Conservation (phyloP, 1,140 invertebrate genomes). For the Leptopilina clavipes region DNA sequence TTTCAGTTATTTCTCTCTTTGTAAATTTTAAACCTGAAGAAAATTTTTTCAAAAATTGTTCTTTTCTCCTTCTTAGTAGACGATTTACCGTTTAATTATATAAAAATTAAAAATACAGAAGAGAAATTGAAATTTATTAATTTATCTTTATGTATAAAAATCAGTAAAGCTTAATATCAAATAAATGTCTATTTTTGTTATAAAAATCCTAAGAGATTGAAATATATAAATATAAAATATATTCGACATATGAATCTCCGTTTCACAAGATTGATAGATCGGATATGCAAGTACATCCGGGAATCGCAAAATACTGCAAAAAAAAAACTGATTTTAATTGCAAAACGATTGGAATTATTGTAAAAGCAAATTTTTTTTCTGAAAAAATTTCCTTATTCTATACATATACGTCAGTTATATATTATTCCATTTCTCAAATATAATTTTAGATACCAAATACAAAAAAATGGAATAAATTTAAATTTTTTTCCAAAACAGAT, state of each 20-base stretch:
- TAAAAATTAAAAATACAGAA: no score
- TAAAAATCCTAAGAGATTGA: no score
- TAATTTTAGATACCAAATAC: no score
- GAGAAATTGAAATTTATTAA: no score
- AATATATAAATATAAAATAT: background rate
- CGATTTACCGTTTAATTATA: no score
- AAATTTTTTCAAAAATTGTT: no score
- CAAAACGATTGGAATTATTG: background rate
- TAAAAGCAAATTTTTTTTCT: conserved; percentile 8
- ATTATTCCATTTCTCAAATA: background rate
- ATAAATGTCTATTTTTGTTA: no score
- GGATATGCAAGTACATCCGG: conserved; percentile 29
- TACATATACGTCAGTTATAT: background rate
- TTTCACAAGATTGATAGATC: conserved; percentile 12
- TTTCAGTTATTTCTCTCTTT: no score
- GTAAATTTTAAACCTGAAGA: no score
- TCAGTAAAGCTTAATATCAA: background rate
- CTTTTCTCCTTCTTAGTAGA: no score
- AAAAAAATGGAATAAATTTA: background rate
- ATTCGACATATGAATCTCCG: background rate
- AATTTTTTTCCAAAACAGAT: background rate
- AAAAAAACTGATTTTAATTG: conserved; percentile 11
- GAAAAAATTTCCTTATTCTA: background rate
- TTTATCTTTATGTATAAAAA: no score
- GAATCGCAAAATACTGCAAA: background rate